phyloP scores from a whole-genome alignment of 2,888 invertebrate genomes.

The Dryomyza anilis region DNA sequence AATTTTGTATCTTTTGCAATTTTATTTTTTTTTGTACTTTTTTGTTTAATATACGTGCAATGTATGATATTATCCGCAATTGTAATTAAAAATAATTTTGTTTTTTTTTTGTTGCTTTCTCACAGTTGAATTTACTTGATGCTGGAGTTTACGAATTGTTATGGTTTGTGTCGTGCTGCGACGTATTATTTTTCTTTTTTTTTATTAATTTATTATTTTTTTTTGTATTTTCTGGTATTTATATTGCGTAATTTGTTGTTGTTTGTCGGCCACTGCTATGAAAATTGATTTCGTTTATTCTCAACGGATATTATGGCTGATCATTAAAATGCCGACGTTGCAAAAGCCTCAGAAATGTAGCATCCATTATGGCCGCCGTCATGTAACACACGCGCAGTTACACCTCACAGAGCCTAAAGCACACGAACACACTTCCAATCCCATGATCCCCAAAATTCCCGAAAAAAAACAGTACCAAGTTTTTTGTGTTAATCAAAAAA shows the following conservation, averaged over 20 bases:
- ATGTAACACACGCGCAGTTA: neutral
- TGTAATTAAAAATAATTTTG: constrained; percentile 21
- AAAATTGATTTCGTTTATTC: constrained; percentile 26
- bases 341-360: neutral
- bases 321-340: constrained; percentile 14
- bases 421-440: no score
- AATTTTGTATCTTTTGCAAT: neutral
- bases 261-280: neutral
- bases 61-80: constrained; percentile 12
- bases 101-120: neutral
- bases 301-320: constrained; percentile 3
- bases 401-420: no score
- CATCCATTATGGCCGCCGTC: no score
- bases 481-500: no score
- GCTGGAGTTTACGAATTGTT: neutral
- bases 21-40: neutral
- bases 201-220: constrained; percentile 1
- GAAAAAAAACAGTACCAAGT: no score
- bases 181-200: neutral
- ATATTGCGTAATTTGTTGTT: neutral
- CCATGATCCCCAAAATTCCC: no score
- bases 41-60: neutral
- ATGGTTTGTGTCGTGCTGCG: neutral
- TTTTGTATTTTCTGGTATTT: neutral
- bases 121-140: neutral